Evolutionary conservation across 2,888 invertebrate genomes (phyloP).

Genomic region (Lepetodrilus schrolli): DNA sequence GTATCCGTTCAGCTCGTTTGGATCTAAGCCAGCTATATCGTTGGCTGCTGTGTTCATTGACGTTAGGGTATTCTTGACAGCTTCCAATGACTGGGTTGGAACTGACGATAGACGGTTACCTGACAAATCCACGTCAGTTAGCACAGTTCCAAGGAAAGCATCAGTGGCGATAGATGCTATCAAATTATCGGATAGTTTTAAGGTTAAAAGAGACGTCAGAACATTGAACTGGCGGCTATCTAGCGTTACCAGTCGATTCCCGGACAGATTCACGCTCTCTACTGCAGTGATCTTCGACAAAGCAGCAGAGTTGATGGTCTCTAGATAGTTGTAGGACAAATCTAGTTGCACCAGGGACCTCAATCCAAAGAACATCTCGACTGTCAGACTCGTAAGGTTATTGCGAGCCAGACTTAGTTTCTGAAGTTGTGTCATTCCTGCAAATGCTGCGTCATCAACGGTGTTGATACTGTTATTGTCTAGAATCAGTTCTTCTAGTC

Average conservation of each 20-base stretch:
- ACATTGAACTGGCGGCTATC: conserved; percentile 44
- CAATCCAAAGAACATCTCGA: conserved; percentile 42
- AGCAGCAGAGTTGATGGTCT: conserved; percentile 12
- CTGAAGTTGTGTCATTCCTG: conserved; percentile 26
- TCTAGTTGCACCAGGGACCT: conserved; percentile 39
- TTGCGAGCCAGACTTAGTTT: conserved; percentile 51
- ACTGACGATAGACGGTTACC: neutral
- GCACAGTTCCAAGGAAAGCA: conserved; percentile 3
- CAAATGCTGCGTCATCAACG: neutral
- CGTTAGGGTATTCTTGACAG: neutral
- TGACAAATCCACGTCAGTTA: neutral
- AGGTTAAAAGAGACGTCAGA: conserved; percentile 40
- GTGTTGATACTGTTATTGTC: neutral
- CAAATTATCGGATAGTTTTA: conserved; percentile 48
- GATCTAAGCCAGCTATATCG: neutral
- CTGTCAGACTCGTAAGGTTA: conserved; percentile 37
- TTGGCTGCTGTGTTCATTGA: neutral
- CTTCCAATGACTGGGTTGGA: neutral
- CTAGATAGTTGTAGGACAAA: conserved; percentile 42
- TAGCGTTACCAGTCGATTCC: conserved; percentile 45
- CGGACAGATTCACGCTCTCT: conserved; percentile 44
- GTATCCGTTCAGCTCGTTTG: neutral
- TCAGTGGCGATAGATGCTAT: neutral
- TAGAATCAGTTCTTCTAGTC: neutral
- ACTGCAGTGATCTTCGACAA: conserved; percentile 24